These are phyloP conservation scores for Cryptomyrus ogoouensis DNA, from an alignment of 2,113 vertebrate genomes.

Conservation along the genomic window DNA sequence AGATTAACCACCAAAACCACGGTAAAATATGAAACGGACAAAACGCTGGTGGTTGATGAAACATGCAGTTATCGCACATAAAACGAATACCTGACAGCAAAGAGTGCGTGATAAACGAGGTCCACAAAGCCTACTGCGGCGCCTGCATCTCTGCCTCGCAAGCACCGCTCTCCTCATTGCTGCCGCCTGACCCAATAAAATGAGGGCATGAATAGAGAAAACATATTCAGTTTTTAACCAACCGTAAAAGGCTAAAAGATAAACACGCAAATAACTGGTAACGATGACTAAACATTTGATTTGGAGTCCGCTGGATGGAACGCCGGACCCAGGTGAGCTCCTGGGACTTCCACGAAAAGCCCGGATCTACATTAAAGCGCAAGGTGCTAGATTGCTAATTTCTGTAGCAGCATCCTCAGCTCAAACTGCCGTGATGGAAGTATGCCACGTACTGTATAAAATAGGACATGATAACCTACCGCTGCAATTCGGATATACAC, in stretches of 20 bases:
- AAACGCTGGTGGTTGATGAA: neutral
- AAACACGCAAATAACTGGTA: neutral
- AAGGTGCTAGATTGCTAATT: neutral
- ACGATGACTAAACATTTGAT: neutral
- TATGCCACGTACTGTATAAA: neutral
- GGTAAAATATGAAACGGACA: neutral
- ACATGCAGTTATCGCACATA: neutral
- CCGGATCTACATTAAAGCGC: neutral
- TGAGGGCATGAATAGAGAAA: neutral
- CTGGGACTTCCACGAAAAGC: neutral
- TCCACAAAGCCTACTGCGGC: neutral
- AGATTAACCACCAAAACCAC: neutral
- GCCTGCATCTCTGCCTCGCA: neutral
- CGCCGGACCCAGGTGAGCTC: neutral
- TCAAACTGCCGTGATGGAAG: neutral
- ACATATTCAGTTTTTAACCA: neutral
- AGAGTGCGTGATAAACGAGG: neutral
- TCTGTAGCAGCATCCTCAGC: neutral
- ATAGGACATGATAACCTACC: neutral
- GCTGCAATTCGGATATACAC: neutral
- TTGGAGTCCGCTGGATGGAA: neutral
- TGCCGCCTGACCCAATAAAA: neutral
- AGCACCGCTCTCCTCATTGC: neutral
- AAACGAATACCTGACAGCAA: neutral
- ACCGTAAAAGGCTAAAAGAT: neutral